phyloP scores from a whole-genome alignment of 1,140 invertebrate genomes.

The Diachasmimorpha longicaudata region DNA sequence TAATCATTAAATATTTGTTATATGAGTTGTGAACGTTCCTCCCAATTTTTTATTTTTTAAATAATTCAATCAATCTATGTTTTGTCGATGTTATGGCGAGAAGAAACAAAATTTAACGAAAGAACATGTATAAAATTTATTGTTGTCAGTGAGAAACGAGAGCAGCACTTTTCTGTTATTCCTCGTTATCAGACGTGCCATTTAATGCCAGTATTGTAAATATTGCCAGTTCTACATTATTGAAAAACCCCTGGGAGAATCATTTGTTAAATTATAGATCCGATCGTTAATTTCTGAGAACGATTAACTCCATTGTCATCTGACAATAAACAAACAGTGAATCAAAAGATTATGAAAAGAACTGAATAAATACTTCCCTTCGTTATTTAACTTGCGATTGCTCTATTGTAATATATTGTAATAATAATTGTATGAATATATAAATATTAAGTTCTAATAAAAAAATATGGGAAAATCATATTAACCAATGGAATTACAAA shows the following conservation, averaged over 20 bases:
- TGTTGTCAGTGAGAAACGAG: constrained; percentile 35
- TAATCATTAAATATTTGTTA: constrained; percentile 21
- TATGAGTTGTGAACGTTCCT: constrained; percentile 28
- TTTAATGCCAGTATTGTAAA: constrained; percentile 44
- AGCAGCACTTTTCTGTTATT: constrained; percentile 37
- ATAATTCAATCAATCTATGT: constrained; percentile 7
- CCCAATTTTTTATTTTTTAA: constrained; percentile 18
- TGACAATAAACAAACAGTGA: background rate
- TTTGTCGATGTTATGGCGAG: background rate
- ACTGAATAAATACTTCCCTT: background rate
- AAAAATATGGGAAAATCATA: no score
- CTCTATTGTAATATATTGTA: constrained; percentile 51
- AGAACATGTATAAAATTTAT: constrained; percentile 55
- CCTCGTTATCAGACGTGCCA: constrained; percentile 44
- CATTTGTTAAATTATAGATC: constrained; percentile 21
- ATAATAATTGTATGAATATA: constrained; percentile 50
- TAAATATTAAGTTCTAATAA: constrained; percentile 49
- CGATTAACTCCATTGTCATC: background rate
- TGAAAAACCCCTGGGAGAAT: constrained; percentile 17
- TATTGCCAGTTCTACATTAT: constrained; percentile 21
- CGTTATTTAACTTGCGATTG: constrained; percentile 44
- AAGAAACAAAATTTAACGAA: constrained; percentile 17
- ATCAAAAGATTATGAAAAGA: background rate
- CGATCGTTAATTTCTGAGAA: constrained; percentile 7
- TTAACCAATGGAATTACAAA: no score